Evolutionary conservation across 2,797 vertebrate species (phyloP), one percentile per base, ranked within the genome.

Genomic region (Crotalus adamanteus): DNA sequence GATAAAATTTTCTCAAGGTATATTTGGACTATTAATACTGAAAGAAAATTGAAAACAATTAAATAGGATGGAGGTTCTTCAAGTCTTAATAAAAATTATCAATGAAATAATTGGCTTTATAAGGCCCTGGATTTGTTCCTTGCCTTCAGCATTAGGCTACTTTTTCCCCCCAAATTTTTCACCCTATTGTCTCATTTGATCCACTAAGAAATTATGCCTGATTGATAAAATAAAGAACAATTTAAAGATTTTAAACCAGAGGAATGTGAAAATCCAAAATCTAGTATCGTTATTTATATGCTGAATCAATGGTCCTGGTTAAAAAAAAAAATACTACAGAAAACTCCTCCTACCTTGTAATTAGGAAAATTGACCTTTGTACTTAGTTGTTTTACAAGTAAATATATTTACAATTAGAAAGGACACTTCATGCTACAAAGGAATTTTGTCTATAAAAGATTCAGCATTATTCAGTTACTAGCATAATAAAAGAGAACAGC

Each of bases 151-250:
- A 94, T 96, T 98, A 96, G 96, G 97, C 97, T 96, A 97, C 97
- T 93, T 91, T 95, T 94, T 94, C 95, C 95, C 95, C 95, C 96
- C 96, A 96, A 97, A 96, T 96, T 97, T 97, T 98, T 98, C 98
- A 98, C 96, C 96, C 97, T 97, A 97, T 98, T 97, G 98, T 98
- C 97, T 96, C 96, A 89, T 96, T 98, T 98, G 98, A 96, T 96
- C 97, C 94, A 91, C 53, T 94, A 94, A 95, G 93, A 95, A 95
- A 96, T 96, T 96, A 96, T 95, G 95, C 60, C 47, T 91, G 56
- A 53, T 93, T 94, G 93, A 78, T 83, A 91, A 95, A 96, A 92
- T 18, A 47, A 93, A 92, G 90, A 31, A 51, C 59, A 87, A 91
- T 56, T 47, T 65, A 60, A 6, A 1, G n/a, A 89, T 87, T 85